Evolutionary conservation across 2,113 vertebrate species (phyloP), one percentile per base, ranked within the genome.

Genomic region (Hoplias malabaricus): DNA sequence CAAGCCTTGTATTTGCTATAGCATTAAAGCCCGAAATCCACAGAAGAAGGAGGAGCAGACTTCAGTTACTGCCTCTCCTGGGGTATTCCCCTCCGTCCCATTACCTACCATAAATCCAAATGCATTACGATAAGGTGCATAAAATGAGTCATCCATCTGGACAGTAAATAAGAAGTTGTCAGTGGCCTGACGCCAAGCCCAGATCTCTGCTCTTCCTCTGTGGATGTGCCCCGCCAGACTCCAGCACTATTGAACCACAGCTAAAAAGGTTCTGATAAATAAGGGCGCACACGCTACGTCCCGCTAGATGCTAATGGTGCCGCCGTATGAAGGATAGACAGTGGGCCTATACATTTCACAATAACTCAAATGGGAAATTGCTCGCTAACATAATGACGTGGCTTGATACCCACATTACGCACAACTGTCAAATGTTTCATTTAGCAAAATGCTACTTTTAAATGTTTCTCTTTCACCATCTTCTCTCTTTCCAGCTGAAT

Each of bases 101-200:
- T 92, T 92, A 87, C 78, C 83, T 78, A 75, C 82, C 31, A 92
- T 93, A 93, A 92, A 92, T 93, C 90, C 91, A 81, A 16, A 89
- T 90, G 91, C 84, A 92, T 93, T 93, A 93, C 89, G 89, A 92
- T 92, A 87, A 92, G 90, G 87, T 87, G 89, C 88, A 89, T 92
- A 92, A 93, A 92, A 91, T 87, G 89, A 92, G 85, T 89, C 90
- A 91, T 91, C 89, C 90, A 92, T 92, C 89, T 90, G 83, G 85
- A 89, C 87, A 85, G 88, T 92, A 92, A 93, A 93, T 92, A 92
- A 92, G 90, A 89, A 86, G 88, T 87, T 91, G 90, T 92, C 91
- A 90, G 86, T 80, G 86, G 78, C 83, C 86, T 88, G 89, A 92
- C 85, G 86, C 89, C 88, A 86, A 83, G 87, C 83, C 82, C 11